Percentiles rank a stretch among this genome's conserved stretches.
phyloP scores from a whole-genome alignment of 1,140 invertebrate species.

The Anoplophora glabripennis region DNA sequence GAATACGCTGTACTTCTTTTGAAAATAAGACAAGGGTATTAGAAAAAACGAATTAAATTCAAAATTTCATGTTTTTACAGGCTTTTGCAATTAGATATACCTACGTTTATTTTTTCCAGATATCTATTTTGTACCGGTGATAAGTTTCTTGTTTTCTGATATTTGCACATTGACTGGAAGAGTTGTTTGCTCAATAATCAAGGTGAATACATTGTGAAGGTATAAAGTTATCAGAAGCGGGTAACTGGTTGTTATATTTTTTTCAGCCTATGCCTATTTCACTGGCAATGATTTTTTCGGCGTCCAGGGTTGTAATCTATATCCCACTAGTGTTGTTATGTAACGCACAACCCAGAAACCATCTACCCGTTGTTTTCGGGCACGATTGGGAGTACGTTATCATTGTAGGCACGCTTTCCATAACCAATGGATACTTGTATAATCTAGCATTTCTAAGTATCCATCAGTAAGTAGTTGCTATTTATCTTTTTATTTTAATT shows the following conservation, averaged over 20 bases:
- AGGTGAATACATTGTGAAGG: neutral
- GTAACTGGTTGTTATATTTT: too few relatives aligned
- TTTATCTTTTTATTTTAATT: too few relatives aligned
- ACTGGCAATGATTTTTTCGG: neutral
- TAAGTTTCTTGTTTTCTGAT: neutral
- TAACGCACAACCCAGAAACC: conserved; percentile 4
- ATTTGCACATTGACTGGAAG: neutral
- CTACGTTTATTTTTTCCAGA: conserved; percentile 13
- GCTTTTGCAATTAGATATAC: too few relatives aligned
- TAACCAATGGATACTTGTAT: too few relatives aligned
- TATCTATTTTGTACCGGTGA: neutral
- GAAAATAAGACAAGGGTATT: too few relatives aligned
- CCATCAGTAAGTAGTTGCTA: too few relatives aligned
- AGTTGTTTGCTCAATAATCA: neutral
- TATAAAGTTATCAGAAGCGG: too few relatives aligned
- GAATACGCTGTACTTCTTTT: too few relatives aligned
- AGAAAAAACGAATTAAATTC: too few relatives aligned
- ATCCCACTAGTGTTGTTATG: neutral
- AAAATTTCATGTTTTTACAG: too few relatives aligned
- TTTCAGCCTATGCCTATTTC: neutral
- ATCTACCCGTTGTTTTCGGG: conserved; percentile 4
- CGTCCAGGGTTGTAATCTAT: neutral
- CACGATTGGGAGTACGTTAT: conserved; percentile 10
- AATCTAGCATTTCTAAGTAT: too few relatives aligned
- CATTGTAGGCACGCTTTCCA: neutral